Evolutionary conservation across 2,888 invertebrate species (phyloP).

Genomic region (Diogma glabrata): DNA sequence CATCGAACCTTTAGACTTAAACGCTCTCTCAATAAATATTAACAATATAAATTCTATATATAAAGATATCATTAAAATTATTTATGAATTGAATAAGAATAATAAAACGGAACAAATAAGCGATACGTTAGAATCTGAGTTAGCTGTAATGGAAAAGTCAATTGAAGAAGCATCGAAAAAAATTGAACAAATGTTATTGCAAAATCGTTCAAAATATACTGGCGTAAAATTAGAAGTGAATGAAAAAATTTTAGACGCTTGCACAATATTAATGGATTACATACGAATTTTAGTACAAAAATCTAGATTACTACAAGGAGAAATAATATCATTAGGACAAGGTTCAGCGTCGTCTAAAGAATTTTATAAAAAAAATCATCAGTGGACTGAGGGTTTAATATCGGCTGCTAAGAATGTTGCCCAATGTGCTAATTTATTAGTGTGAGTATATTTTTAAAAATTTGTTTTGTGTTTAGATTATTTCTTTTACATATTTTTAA

Average conservation of each 20-base stretch:
- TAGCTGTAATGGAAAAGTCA: conserved; percentile 82
- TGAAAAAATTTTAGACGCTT: conserved; percentile 90
- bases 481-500: too few relatives aligned
- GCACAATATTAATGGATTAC: conserved; percentile 86
- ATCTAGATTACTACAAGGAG: conserved; percentile 76
- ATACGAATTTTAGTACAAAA: conserved; percentile 79
- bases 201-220: conserved; percentile 70
- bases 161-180: conserved; percentile 85
- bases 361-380: conserved; percentile 95
- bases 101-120: too few relatives aligned
- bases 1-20: too few relatives aligned
- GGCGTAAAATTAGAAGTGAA: conserved; percentile 95
- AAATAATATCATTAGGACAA: conserved; percentile 81
- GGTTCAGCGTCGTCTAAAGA: conserved; percentile 76
- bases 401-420: conserved; percentile 97
- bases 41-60: too few relatives aligned
- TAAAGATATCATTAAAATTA: too few relatives aligned
- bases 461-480: too few relatives aligned
- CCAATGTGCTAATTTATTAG: conserved; percentile 83
- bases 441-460: conserved; percentile 32
- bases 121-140: conserved; percentile 86
- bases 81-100: too few relatives aligned
- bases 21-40: too few relatives aligned
- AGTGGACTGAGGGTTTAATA: conserved; percentile 97
- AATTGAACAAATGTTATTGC: conserved; percentile 78